Conservation (phyloP, 1,140 invertebrate species). For the Bathynomus jamesi region DNA sequence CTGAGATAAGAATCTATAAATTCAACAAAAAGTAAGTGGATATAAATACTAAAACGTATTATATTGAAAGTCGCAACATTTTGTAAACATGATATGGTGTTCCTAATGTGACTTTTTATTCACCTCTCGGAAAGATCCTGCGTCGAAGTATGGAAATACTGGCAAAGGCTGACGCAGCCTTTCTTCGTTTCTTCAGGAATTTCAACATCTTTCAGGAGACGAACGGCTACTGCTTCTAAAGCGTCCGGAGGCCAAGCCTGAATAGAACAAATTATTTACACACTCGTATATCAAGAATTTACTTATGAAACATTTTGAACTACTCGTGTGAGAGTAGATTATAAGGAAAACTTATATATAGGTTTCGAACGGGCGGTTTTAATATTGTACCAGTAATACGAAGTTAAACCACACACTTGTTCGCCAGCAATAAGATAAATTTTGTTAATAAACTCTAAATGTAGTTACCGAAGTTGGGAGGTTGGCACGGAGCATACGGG, state of each 20-base stretch:
- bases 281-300: not conserved
- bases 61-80: not conserved
- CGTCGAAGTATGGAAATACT: slow-evolving; percentile 81
- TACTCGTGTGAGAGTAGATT: no score
- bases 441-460: no score
- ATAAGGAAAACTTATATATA: no score
- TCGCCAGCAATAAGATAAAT: no score
- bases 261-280: no score
- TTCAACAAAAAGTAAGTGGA: not conserved
- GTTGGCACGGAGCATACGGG: no score
- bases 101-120: no score
- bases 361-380: no score
- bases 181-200: slow-evolving; percentile 60
- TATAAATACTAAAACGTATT: not conserved
- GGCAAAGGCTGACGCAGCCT: slow-evolving; percentile 76
- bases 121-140: slow-evolving; percentile 58
- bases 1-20: slow-evolving; percentile 26
- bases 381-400: no score
- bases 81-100: no score
- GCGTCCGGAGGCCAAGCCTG: slow-evolving; percentile 90
- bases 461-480: no score
- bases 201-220: slow-evolving; percentile 79
- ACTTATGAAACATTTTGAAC: not conserved
- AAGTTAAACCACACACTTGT: no score
- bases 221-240: slow-evolving; percentile 76